Conservation (phyloP, 2,797 vertebrate species). For the Sibirionetta formosa region DNA sequence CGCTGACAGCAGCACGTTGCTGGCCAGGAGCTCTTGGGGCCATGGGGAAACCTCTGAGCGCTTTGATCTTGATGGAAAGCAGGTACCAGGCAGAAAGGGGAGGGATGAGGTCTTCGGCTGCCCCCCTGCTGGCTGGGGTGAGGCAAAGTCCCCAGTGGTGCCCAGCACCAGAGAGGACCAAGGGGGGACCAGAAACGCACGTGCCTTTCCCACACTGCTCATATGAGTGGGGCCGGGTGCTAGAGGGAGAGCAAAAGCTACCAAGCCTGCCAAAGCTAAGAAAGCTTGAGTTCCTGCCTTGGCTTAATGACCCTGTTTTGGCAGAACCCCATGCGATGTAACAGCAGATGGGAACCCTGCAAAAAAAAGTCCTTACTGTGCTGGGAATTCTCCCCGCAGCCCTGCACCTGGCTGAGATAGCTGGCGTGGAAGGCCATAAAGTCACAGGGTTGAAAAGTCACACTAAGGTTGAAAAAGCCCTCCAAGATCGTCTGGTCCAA, state of each 20-base stretch:
- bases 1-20: not conserved
- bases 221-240: too few species aligned
- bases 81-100: not conserved
- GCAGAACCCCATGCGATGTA: not conserved
- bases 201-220: not conserved
- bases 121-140: rapidly evolving
- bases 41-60: not conserved
- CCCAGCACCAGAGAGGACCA: rapidly evolving
- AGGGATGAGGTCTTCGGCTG: not conserved
- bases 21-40: not conserved
- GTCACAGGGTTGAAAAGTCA: too few species aligned
- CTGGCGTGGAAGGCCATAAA: rapidly evolving
- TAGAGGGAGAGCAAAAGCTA: not conserved
- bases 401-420: not conserved
- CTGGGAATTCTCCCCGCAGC: not conserved
- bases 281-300: rapidly evolving
- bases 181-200: rapidly evolving
- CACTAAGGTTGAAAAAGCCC: too few species aligned
- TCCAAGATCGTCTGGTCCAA: too few species aligned
- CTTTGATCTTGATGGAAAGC: slow-evolving; percentile 53
- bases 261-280: not conserved
- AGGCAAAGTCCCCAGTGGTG: rapidly evolving
- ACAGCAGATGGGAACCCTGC: not conserved
- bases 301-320: not conserved
- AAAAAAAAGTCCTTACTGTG: not conserved